Conservation (phyloP, 2,888 invertebrate species). For the Thera obeliscata region DNA sequence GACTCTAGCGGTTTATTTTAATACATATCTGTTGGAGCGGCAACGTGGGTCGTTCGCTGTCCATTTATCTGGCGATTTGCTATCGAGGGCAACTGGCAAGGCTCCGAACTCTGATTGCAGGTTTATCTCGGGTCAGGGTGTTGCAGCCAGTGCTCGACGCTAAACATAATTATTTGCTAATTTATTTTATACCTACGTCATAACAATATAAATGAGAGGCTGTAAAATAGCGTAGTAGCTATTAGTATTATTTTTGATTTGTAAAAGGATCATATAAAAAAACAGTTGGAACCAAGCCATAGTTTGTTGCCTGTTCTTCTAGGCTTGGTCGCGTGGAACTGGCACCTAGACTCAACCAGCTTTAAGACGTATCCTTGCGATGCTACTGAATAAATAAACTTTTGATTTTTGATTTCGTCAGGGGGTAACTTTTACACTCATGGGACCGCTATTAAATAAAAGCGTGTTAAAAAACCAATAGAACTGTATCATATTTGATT, state of each 20-base stretch:
- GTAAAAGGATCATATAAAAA: too few relatives aligned
- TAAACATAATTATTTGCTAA: conserved; percentile 36
- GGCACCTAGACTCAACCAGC: too few relatives aligned
- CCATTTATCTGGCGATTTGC: conserved; percentile 54
- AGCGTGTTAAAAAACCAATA: too few relatives aligned
- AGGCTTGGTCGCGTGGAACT: too few relatives aligned
- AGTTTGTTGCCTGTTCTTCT: too few relatives aligned
- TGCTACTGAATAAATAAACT: too few relatives aligned
- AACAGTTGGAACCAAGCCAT: too few relatives aligned
- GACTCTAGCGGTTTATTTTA: conserved; percentile 48
- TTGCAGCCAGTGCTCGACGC: conserved; percentile 46
- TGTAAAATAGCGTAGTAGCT: too few relatives aligned
- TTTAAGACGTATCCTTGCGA: too few relatives aligned
- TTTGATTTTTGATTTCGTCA: too few relatives aligned
- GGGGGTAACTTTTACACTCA: not conserved
- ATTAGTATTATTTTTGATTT: too few relatives aligned
- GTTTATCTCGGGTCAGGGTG: conserved; percentile 73
- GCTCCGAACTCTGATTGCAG: conserved; percentile 66
- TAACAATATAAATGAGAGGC: not conserved
- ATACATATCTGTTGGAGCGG: conserved; percentile 39
- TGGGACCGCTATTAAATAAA: not conserved
- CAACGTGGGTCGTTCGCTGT: conserved; percentile 32
- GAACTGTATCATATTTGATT: too few relatives aligned
- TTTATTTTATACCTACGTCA: conserved; percentile 8
- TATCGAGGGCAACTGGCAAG: conserved; percentile 65